Base-by-base conservation (phyloP, 1,140 invertebrate genomes). In the Drosophila ficusphila region DNA sequence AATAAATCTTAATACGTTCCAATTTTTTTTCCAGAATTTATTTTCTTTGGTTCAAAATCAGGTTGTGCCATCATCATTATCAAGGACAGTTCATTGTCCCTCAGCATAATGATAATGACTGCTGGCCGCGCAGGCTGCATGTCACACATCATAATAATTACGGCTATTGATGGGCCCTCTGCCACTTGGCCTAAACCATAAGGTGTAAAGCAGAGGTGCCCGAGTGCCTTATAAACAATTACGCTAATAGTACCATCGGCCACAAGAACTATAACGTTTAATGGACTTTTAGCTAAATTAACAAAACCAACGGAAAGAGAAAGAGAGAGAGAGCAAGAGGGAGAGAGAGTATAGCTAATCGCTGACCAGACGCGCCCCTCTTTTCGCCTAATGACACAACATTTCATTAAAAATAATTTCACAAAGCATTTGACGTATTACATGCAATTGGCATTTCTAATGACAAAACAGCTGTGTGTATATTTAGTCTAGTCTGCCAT, bases 341-440 rank as follows among this genome's bases (percentile, higher is more conserved):
- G 27, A 23, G 36, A 18, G 48, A 14, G 16, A 56, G n/a, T n/a
- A n/a, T n/a, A 21, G 27, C 54, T 75, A 83, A 83, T 82, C 79
- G 65, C 71, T 31, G 47, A 42, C 46, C 57, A 60, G 79, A 88
- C 82, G 82, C 78, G 82, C 82, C 82, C 82, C 82, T 69, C 44
- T 69, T 54, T 54, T 74, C 8, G 31, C 61, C 73, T 86, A 88
- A 86, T 86, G 82, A 82, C 82, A 88, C 82, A 86, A 81, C 74
- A 88, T 82, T 88, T 88, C 82, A 88, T 89, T 82, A 82, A 88
- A 88, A 88, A 89, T 78, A 88, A 88, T 88, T 88, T 88, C 74
- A 88, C 82, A 78, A 76, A 78, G 71, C 73, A 79, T 86, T 79
- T 86, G 81, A 86, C 76, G 73, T 86, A 86, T 86, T 86, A 86